Base-by-base conservation (phyloP, 2,797 vertebrate genomes). In the Etheostoma nigrum region DNA sequence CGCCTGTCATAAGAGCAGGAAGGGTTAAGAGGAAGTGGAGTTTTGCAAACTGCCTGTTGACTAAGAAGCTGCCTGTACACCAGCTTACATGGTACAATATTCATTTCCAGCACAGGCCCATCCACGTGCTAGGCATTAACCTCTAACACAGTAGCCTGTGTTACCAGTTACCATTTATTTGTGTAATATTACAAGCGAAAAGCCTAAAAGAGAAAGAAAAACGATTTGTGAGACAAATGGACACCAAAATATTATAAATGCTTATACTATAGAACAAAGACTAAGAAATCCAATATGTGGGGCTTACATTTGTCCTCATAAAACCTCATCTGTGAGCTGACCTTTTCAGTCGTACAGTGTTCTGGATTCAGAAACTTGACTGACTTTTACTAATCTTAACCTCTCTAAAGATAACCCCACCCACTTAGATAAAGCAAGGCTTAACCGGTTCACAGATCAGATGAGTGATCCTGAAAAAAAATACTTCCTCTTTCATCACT, bases 21-120 rank as follows among this genome's bases (percentile, higher is more conserved):
- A 90, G 92, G 84, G 83, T 92, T 90, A 93, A 91, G 92, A 91
- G 94, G 94, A 95, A 94, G 93, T 93, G 69, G 72, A 66, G 79
- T 80, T 86, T 73, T 75, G 83, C 69, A 77, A 84, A 83, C 74
- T 72, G 77, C 76, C 76, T 80, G 69, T 85, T 85, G 66, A 89
- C 89, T 86, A 85, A 90, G 79, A 86, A 79, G 72, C 62, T 89
- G 83, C 73, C 63, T 74, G 83, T 83, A 70, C 74, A 57, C 77
- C 74, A 79, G 59, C 77, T 73, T 81, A 67, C 88, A 74, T 66
- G 25, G 61, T n/a, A 67, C 30, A 49, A 72, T 44, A 15, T 72
- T 63, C 3, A 40, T 63, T 61, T 75, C 40, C 60, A 60, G n/a
- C 60, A 58, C 21, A 5, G 1, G 9, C 23, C 51, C 14, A 33